Conservation (phyloP, 2,797 vertebrate species). For the Somateria mollissima region DNA sequence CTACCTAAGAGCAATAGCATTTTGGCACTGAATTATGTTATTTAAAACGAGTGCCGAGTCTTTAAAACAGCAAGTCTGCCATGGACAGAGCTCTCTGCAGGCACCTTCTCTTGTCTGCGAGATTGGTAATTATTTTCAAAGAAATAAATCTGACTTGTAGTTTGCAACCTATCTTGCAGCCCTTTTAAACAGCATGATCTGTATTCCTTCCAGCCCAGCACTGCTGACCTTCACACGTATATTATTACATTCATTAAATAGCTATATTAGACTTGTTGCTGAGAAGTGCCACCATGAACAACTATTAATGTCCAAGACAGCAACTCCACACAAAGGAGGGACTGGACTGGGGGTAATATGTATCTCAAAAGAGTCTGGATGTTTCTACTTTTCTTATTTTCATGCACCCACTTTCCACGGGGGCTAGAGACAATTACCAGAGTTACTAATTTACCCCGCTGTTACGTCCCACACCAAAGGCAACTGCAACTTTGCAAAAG, state of each 20-base stretch:
- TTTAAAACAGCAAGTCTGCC: not conserved
- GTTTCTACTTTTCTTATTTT: not conserved
- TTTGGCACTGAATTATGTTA: not conserved
- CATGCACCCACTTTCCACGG: not conserved
- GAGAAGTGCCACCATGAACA: not conserved
- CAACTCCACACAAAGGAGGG: not conserved
- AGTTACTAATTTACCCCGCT: not conserved
- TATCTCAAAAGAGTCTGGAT: not conserved
- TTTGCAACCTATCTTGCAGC: not conserved
- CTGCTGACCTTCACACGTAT: not conserved
- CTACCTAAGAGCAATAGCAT: not conserved
- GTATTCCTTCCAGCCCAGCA: not conserved
- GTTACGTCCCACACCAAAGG: not conserved
- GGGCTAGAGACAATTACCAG: not conserved
- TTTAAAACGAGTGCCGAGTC: not conserved
- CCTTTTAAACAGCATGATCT: constrained; percentile 16
- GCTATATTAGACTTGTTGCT: not conserved
- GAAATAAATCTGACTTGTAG: constrained; percentile 15
- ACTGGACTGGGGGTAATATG: not conserved
- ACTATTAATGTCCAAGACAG: not conserved
- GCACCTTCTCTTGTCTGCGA: constrained; percentile 15
- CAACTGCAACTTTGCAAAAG: not conserved
- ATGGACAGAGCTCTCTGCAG: not conserved
- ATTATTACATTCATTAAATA: not conserved
- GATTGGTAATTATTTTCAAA: constrained; percentile 41